Conservation (phyloP, 2,113 vertebrate species). For the Oryzias celebensis region DNA sequence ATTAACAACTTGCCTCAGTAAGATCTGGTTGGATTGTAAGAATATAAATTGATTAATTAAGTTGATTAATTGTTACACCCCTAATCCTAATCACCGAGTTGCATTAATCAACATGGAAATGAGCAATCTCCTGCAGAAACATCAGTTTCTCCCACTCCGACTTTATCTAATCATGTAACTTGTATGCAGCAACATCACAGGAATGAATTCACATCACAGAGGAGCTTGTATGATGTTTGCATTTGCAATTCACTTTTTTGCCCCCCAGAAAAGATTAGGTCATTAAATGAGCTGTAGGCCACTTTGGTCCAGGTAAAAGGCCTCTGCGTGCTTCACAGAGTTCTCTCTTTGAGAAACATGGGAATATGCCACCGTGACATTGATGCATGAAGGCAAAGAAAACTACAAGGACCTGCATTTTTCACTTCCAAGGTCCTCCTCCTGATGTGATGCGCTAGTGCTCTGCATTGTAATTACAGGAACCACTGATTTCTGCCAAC, state of each 20-base stretch:
- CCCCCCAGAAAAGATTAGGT: not conserved
- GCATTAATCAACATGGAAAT: constrained; percentile 41
- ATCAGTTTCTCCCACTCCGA: constrained; percentile 28
- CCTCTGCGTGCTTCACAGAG: constrained; percentile 11
- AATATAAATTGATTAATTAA: too few relatives aligned
- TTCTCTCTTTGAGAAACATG: constrained; percentile 20
- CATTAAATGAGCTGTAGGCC: not conserved
- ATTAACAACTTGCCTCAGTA: too few relatives aligned
- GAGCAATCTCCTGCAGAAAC: constrained; percentile 5
- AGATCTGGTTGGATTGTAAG: too few relatives aligned
- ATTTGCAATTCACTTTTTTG: too few relatives aligned
- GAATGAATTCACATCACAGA: not conserved
- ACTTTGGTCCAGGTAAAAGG: not conserved
- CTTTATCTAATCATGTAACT: constrained; percentile 25
- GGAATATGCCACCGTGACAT: constrained; percentile 8
- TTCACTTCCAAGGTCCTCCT: constrained; percentile 57
- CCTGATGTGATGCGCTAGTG: constrained; percentile 34
- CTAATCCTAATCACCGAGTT: constrained; percentile 2
- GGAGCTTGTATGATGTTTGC: too few relatives aligned
- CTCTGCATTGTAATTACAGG: constrained; percentile 48
- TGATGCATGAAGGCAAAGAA: constrained; percentile 19
- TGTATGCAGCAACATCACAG: constrained; percentile 19
- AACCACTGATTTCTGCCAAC: constrained; percentile 39
- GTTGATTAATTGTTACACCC: too few relatives aligned
- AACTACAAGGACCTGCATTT: constrained; percentile 36